phyloP scores from a whole-genome alignment of 2,113 vertebrate species.

The Kryptolebias marmoratus region DNA sequence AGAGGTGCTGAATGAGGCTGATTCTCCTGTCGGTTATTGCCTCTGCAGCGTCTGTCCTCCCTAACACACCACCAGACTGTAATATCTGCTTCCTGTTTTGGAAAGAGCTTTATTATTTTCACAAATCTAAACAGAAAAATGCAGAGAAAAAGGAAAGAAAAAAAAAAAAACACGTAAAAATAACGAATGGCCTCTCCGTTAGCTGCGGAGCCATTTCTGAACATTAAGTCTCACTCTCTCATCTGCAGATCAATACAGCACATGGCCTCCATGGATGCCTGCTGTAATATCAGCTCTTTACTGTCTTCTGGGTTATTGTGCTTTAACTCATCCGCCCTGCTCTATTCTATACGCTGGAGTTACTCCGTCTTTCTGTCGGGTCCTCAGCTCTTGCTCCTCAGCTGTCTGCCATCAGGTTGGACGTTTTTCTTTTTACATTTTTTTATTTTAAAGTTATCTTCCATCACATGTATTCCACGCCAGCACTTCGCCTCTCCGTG shows the following conservation, averaged over 20 bases:
- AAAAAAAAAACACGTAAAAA: conserved; percentile 50
- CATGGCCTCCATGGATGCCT: conserved; percentile 75
- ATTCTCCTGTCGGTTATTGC: conserved; percentile 38
- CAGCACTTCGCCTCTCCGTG: conserved; percentile 1
- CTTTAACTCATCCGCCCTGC: conserved; percentile 80
- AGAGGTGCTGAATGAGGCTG: neutral
- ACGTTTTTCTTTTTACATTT: conserved; percentile 8
- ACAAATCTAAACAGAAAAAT: conserved; percentile 66
- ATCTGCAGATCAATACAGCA: conserved; percentile 73
- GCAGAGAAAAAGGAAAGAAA: conserved; percentile 24
- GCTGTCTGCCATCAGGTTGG: neutral
- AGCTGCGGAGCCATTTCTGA: conserved; percentile 19
- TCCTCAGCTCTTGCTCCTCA: conserved; percentile 14
- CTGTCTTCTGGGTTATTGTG: conserved; percentile 81
- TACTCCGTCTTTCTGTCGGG: conserved; percentile 53
- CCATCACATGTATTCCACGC: neutral
- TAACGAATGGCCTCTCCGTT: conserved; percentile 45
- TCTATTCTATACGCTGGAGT: conserved; percentile 55
- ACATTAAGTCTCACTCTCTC: conserved; percentile 17
- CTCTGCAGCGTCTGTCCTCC: conserved; percentile 22
- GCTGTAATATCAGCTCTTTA: conserved; percentile 81
- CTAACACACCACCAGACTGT: conserved; percentile 31
- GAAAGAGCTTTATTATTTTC: conserved; percentile 66
- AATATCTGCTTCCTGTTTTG: conserved; percentile 40
- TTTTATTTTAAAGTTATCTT: neutral